Evolutionary conservation across 2,113 vertebrate species (phyloP), one percentile per base, ranked within the genome.

Genomic region (Neofelis nebulosa): DNA sequence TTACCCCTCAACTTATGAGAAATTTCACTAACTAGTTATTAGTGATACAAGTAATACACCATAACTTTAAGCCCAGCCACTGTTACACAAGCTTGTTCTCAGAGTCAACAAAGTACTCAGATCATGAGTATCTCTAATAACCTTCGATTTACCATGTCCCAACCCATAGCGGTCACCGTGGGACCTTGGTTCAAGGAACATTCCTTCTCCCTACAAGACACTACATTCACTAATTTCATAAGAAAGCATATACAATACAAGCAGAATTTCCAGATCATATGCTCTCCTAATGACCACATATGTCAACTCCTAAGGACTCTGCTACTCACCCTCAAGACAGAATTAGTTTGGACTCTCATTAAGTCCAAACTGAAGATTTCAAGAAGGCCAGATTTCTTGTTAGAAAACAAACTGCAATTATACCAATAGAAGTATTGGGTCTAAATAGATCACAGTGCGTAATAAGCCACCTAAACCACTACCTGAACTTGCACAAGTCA

Each of bases 1-100:
- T 87, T 82, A 57, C 25, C 33, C 6, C 36, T 73, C 36, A 89
- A 90, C 18, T 66, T 84, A 83, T 25, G 13, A 87, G 80, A 93
- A 87, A 93, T 82, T 50, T 38, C 25, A 84, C 36, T 89, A 85
- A 71, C 92, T 92, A 83, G 45, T 81, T 91, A 38, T 89, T 45
- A n/a, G 1, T 74, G 73, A 79, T 73, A 91, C 18, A 33, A 50
- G 15, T n/a, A 16, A 74, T 61, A 61, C 4, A 83, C 36, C 31
- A 61, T 81, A 55, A 82, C n/a, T 31, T 86, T 45, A 86, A 95
- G 52, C 45, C 16, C 84, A 18, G 33, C 31, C 18, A 29, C 2
- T 71, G 41, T 78, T 38, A 82, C 31, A 45, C 41, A 95, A 57
- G 69, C 19, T 71, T 33, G 79, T 33, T 41, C 66, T 93, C 25